Evolutionary conservation across 2,113 vertebrate genomes (phyloP).

Genomic region (Vicugna pacos): DNA sequence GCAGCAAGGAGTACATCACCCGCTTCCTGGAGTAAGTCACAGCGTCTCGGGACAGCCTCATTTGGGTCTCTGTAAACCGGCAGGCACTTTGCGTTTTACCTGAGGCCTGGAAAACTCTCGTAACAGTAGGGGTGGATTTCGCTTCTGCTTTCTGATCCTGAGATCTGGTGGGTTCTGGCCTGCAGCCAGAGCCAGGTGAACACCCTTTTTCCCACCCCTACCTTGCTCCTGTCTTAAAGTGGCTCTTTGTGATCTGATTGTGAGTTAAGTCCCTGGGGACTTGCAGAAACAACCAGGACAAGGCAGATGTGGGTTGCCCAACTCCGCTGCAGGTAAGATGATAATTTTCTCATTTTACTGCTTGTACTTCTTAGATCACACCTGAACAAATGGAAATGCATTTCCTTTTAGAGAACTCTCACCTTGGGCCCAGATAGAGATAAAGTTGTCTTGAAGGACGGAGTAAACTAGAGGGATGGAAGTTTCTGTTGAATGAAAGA

Average conservation of each 20-base stretch:
- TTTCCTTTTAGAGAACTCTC: not conserved
- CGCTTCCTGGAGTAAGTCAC: conserved; percentile 96
- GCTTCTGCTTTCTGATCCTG: not conserved
- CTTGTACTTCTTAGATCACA: conserved; percentile 5
- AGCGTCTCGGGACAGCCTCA: not conserved
- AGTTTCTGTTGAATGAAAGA: not conserved
- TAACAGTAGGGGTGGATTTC: not conserved
- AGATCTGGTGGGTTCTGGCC: not conserved
- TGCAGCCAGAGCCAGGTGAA: not conserved
- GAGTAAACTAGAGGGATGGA: not conserved
- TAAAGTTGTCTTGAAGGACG: conserved; percentile 5
- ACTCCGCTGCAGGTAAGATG: not conserved
- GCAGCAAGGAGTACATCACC: conserved; percentile 99
- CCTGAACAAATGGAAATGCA: not conserved
- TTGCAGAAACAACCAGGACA: not conserved
- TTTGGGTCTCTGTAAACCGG: not conserved
- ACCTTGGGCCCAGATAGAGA: not conserved
- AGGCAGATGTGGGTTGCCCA: not conserved
- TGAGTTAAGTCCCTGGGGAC: not conserved
- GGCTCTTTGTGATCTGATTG: not conserved
- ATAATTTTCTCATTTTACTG: not conserved
- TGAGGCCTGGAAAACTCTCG: not conserved
- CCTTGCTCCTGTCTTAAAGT: not conserved
- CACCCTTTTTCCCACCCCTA: fast-evolving
- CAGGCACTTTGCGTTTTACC: not conserved